Base-by-base conservation (phyloP, 2,888 invertebrate species). In the Autographa gamma region DNA sequence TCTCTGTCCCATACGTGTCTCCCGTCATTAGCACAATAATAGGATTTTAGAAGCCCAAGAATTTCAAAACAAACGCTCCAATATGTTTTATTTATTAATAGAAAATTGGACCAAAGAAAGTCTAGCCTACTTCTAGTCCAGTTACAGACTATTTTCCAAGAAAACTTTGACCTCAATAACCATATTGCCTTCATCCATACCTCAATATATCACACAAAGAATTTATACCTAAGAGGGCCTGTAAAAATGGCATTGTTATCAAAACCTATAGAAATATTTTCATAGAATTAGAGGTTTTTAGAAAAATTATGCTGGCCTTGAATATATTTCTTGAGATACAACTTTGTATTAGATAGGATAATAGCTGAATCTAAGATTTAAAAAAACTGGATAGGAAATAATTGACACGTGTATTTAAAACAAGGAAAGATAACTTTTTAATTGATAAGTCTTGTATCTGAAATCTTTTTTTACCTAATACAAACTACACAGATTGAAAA, bases 261-360 rank as follows among this genome's bases (percentile, higher is more conserved):
- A 0, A 54, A 61, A 65, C 54, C n/a, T 75, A 73, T 73, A 65
- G 72, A 63, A 74, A 41, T 64, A 31, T 69, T 73, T 60, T 74
- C 38, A 58, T 60, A 72, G 74, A 75, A 77, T 81, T 77, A 69
- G 56, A 66, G 65, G 66, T 19, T 70, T 60, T 74, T 66, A 65
- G 18, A 61, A 68, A 62, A 59, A 70, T 13, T 8, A 67, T n/a
- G 16, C 60, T 73, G 77, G 77, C 81, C 77, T 60, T 73, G 73
- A 77, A 70, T 73, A 71, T 73, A 77, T 82, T 67, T 79, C 60
- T 69, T 59, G 71, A 64, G 52, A 81, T 69, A 70, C 18, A 1
- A 66, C 32, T 60, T 60, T 71, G 19, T 71, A 74, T 71, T 64
- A 67, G 38, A 43, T 56, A 60, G 65, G 31, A 69, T 66, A 71